Evolutionary conservation across 2,888 invertebrate genomes (phyloP).

Genomic region (Megalurothrips usitatus): DNA sequence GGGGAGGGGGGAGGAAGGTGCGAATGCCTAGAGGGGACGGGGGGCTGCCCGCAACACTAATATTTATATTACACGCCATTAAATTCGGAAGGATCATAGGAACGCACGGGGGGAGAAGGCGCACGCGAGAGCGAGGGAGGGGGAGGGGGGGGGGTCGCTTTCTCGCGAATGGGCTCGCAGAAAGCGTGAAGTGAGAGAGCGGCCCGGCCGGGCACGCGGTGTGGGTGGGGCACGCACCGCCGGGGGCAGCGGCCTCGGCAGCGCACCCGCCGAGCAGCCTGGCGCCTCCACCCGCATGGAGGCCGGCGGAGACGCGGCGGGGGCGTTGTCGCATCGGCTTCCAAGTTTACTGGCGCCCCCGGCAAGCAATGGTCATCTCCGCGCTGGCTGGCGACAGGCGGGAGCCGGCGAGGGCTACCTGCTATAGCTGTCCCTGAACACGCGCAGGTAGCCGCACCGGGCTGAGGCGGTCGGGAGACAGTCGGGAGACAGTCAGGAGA

Average conservation of each 20-base stretch:
- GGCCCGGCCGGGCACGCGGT: too few relatives aligned
- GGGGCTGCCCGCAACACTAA: slow-evolving; percentile 14
- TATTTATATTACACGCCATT: slow-evolving; percentile 23
- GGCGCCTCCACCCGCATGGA: not conserved
- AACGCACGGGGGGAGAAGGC: not conserved
- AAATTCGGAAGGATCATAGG: slow-evolving; percentile 22
- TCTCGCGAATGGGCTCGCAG: too few relatives aligned
- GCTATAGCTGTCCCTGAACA: not conserved
- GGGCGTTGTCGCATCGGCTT: slow-evolving; percentile 8
- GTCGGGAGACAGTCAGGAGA: too few relatives aligned
- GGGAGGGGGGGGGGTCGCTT: not conserved
- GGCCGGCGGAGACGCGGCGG: not conserved
- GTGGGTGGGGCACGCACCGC: not conserved
- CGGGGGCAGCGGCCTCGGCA: not conserved
- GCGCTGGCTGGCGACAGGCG: not conserved
- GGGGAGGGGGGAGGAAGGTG: not conserved
- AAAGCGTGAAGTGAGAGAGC: not conserved
- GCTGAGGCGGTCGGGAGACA: too few relatives aligned
- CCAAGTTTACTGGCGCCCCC: not conserved
- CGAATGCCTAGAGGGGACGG: not conserved
- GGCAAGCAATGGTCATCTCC: not conserved
- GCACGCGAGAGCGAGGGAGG: not conserved
- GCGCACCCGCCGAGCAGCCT: not conserved
- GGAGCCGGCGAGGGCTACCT: not conserved
- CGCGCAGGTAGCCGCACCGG: too few relatives aligned